Conservation (phyloP, 2,113 vertebrate genomes). For the Phodopus roborovskii region DNA sequence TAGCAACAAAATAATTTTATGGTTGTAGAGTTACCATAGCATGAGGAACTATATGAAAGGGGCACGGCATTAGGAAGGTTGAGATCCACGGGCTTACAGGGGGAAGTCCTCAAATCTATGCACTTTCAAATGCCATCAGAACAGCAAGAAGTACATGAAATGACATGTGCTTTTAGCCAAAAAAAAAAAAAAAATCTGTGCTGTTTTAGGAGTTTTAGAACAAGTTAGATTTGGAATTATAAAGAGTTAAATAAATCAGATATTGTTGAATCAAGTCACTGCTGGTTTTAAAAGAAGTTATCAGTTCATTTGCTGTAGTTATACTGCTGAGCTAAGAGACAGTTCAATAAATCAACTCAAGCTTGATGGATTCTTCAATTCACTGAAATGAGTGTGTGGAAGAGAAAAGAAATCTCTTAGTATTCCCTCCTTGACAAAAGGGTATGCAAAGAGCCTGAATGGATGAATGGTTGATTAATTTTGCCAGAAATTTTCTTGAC, state of each 20-base stretch:
- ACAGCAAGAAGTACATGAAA: not conserved
- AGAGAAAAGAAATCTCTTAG: slow-evolving; percentile 96
- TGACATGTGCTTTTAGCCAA: slow-evolving; percentile 18
- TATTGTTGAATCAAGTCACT: slow-evolving; percentile 87
- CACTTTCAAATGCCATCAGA: slow-evolving; percentile 10
- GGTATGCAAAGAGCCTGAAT: slow-evolving; percentile 99
- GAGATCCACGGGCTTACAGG: not conserved
- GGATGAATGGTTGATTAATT: slow-evolving; percentile 99
- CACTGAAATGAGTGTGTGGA: slow-evolving; percentile 93
- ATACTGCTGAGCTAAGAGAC: slow-evolving; percentile 99
- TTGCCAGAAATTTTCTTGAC: slow-evolving; percentile 97
- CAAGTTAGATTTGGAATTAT: slow-evolving; percentile 79
- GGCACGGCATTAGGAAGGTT: not conserved
- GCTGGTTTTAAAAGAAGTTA: slow-evolving; percentile 92
- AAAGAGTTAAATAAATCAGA: slow-evolving; percentile 86
- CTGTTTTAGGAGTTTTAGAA: slow-evolving; percentile 46
- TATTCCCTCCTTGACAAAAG: slow-evolving; percentile 97
- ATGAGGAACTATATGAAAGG: not conserved
- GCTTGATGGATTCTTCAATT: slow-evolving; percentile 99
- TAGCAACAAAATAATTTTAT: not conserved
- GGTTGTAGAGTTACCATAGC: not conserved
- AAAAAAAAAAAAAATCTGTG: not conserved
- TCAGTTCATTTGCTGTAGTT: slow-evolving; percentile 99
- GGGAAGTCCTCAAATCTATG: not conserved
- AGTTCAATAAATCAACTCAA: slow-evolving; percentile 99